Base-by-base conservation (phyloP, 37 sponge, comb jelly and placozoan species). In the Lycopodina hypogea region DNA sequence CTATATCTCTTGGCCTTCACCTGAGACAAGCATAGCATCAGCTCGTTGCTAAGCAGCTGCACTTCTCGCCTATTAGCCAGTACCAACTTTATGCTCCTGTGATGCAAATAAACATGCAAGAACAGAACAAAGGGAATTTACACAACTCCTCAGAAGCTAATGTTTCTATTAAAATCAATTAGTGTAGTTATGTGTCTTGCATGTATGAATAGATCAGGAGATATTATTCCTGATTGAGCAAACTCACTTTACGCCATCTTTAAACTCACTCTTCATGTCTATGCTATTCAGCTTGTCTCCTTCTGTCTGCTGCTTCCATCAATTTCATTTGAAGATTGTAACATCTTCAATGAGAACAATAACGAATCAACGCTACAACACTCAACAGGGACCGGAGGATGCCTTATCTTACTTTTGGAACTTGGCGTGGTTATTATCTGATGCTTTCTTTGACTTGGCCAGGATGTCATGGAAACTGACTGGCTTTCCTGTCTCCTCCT, bases 71-170 rank as follows among this genome's bases (percentile, higher is more conserved):
- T 82, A 48, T 64, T 42, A 12, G 81, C 35, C 0, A 91, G 76
- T 60, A 91, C 48, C 29, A 28, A 50, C 52, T 69, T 67, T 55
- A 86, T 75, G n/a, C 83, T 51, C 83, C 88, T 90, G 32, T 56
- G 24, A 42, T 67, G 33, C 3, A 24, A 32, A 67, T 30, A 67
- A 67, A 35, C 34, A 32, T 30, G 11, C 37, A 67, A 67, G n/a
- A n/a, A n/a, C n/a, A n/a, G n/a, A n/a, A n/a, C n/a, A n/a, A n/a
- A n/a, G n/a, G n/a, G n/a, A n/a, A n/a, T n/a, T n/a, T n/a, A n/a
- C n/a, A n/a, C n/a, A n/a, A n/a, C n/a, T n/a, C n/a, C n/a, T n/a
- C n/a, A n/a, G n/a, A n/a, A n/a, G n/a, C n/a, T n/a, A n/a, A n/a
- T n/a, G n/a, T n/a, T n/a, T n/a, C n/a, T n/a, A n/a, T n/a, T n/a